Evolutionary conservation across 2,113 vertebrate species (phyloP).

Genomic region (Ardeotis arabs): DNA sequence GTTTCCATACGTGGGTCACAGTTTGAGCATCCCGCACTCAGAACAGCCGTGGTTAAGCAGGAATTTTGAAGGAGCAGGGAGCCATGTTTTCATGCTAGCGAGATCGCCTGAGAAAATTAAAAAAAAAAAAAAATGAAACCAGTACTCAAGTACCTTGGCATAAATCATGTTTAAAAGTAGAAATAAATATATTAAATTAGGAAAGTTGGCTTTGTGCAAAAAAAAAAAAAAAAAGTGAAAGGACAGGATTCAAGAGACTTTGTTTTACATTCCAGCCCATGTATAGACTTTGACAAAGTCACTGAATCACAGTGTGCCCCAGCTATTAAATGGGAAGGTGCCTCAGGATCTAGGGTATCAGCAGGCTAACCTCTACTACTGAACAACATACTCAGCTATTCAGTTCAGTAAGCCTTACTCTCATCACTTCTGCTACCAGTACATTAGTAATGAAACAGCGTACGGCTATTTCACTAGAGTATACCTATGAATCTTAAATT

Average conservation of each 20-base stretch:
- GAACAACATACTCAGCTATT: not conserved
- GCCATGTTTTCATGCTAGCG: not conserved
- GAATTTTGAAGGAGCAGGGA: not conserved
- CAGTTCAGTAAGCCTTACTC: not conserved
- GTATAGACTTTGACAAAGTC: not conserved
- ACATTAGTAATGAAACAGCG: not conserved
- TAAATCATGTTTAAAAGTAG: not conserved
- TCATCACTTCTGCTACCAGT: not conserved
- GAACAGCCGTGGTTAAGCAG: not conserved
- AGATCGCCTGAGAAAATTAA: not conserved
- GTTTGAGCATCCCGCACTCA: not conserved
- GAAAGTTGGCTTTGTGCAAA: not conserved
- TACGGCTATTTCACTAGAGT: not conserved
- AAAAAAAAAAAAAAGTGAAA: not conserved
- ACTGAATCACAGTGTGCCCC: not conserved
- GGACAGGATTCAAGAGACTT: not conserved
- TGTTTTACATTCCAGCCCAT: not conserved
- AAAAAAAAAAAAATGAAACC: not conserved
- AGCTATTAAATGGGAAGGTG: not conserved
- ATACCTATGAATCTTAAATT: not conserved
- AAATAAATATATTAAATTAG: not conserved
- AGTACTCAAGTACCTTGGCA: not conserved
- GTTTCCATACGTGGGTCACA: accelerated
- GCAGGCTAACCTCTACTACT: not conserved
- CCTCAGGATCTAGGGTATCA: not conserved